Evolutionary conservation across 2,113 vertebrate genomes (phyloP).

Genomic region (Nothoprocta perdicaria): DNA sequence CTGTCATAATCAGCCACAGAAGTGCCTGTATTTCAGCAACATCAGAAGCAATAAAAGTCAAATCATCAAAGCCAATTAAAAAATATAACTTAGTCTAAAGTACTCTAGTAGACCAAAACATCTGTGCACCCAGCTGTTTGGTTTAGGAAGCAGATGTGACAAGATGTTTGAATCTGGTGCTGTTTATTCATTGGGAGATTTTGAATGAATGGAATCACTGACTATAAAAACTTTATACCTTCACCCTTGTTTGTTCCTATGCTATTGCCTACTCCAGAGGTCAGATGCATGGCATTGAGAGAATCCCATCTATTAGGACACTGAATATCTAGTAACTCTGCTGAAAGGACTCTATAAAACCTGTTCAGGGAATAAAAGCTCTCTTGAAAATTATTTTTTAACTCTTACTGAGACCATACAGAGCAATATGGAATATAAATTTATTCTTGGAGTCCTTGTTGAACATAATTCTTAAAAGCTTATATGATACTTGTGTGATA

Average conservation of each 20-base stretch:
- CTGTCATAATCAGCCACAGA: slow-evolving; percentile 13
- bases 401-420: background rate
- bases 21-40: slow-evolving; percentile 4
- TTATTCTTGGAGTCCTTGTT: background rate
- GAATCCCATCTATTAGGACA: background rate
- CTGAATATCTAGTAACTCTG: background rate
- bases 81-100: slow-evolving; percentile 48
- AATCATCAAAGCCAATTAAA: slow-evolving; percentile 47
- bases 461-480: background rate
- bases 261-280: background rate
- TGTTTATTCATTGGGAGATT: slow-evolving; percentile 34
- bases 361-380: background rate
- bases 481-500: background rate
- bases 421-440: background rate
- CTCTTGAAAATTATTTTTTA: background rate
- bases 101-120: slow-evolving; percentile 42
- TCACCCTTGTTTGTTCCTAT: slow-evolving; percentile 27
- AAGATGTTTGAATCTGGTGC: slow-evolving; percentile 54
- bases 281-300: background rate
- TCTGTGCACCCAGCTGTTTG: slow-evolving; percentile 68
- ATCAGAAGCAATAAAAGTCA: background rate
- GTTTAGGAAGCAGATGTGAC: slow-evolving; percentile 57
- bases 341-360: background rate
- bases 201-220: slow-evolving; percentile 32
- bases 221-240: slow-evolving; percentile 34